Evolutionary conservation across 2,888 invertebrate species (phyloP), one percentile per base, ranked within the genome.

Genomic region (Hesperia comma): DNA sequence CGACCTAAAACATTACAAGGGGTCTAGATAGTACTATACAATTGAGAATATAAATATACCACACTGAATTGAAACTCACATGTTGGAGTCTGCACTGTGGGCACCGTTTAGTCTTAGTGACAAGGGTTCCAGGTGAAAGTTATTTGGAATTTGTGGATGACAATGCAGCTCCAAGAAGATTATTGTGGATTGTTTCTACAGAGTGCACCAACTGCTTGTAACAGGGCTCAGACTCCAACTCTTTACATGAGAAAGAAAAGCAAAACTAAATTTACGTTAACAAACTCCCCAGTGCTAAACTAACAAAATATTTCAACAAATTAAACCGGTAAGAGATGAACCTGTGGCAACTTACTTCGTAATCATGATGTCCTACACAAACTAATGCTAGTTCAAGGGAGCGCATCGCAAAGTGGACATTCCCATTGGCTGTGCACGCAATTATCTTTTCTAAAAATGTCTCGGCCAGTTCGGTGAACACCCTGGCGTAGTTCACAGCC

Each of bases 301-400:
- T 2, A 32, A 63, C 19, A 63, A 57, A 64, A 37, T 14, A 14
- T 26, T 51, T 14, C 14, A 26, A 12, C 19, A 53, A 33, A 14
- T 40, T 14, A 6, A 53, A 53, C 54, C 60, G 15, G 41, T 32
- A 46, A 46, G 51, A 21, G 1, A 49, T 10, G 17, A 63, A 41
- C 58, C 58, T 62, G 54, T 37, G 8, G 10, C 1, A 15, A 72
- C 74, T 80, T 78, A 91, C 98, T 94, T 99, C 98, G 90, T 98
- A 99, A 85, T 99, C 99, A 87, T 99, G 98, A 92, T 99, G 99
- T 0, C 98, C 98, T 10, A 98, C 97, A 88, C 99, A 98, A 43
- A 96, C 95, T 56, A 99, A 92, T 10, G 98, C 96, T 74, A 99
- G 92, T 83, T 99, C 98, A 69, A 99, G 92, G 3, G 97, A 95